Percentiles rank a stretch among this genome's conserved stretches.
Conservation (phyloP, 2,888 invertebrate species). For the Drosophila meridiana region DNA sequence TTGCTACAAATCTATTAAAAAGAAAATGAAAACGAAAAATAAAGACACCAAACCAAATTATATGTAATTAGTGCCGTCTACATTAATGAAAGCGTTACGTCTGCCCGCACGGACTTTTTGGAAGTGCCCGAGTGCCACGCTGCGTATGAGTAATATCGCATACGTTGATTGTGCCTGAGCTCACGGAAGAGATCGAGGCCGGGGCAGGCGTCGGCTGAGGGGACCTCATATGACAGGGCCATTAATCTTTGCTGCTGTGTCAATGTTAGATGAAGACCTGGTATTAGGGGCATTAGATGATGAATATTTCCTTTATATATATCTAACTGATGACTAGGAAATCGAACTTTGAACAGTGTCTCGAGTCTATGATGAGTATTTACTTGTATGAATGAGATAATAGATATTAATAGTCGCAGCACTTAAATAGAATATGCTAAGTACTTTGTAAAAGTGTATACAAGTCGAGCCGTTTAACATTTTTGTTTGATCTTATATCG, state of each 20-base stretch:
- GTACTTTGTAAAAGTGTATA: too few relatives aligned
- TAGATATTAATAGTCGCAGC: too few relatives aligned
- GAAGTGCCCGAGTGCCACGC: slow-evolving; percentile 59
- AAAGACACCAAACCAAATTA: slow-evolving; percentile 37
- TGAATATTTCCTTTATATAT: neutral
- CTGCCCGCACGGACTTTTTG: slow-evolving; percentile 30
- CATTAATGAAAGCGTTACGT: slow-evolving; percentile 30
- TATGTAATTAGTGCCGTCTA: slow-evolving; percentile 67
- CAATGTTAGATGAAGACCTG: neutral
- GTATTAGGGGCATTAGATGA: neutral
- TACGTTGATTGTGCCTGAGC: slow-evolving; percentile 32
- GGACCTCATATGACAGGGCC: neutral
- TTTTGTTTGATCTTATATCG: too few relatives aligned
- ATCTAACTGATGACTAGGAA: neutral
- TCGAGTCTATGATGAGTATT: neutral
- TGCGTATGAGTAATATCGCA: slow-evolving; percentile 64
- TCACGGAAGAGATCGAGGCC: neutral
- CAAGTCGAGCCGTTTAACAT: too few relatives aligned
- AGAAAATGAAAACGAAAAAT: slow-evolving; percentile 57
- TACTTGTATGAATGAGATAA: neutral
- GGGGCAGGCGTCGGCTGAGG: neutral
- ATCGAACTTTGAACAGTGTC: neutral
- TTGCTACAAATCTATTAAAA: slow-evolving; percentile 94
- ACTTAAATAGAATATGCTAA: too few relatives aligned
- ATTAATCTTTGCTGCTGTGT: neutral